Evolutionary conservation across 2,797 vertebrate species (phyloP).

Genomic region (Tapirus indicus): DNA sequence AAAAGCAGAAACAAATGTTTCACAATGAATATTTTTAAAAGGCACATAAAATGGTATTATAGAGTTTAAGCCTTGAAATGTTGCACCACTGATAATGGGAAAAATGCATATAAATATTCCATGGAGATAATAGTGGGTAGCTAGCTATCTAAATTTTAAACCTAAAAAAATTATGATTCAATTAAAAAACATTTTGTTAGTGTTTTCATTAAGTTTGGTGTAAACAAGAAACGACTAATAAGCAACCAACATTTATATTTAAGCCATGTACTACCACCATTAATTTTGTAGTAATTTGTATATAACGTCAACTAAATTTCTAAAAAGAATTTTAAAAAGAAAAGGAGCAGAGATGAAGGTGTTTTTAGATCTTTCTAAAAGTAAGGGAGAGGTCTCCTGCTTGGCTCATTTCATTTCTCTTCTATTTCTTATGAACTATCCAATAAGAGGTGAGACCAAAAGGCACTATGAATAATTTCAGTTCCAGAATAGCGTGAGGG

Average conservation of each 20-base stretch:
- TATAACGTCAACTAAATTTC: neutral
- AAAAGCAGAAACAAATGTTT: neutral
- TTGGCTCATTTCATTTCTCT: neutral
- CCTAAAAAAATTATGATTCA: neutral
- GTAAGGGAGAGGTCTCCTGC: neutral
- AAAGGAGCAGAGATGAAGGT: neutral
- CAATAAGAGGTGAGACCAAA: neutral
- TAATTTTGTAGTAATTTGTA: neutral
- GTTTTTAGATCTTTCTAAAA: neutral
- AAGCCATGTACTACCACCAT: neutral
- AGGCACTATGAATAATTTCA: constrained; percentile 44
- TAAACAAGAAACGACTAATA: neutral
- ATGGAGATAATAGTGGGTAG: neutral
- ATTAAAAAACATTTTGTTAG: neutral
- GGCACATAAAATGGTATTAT: neutral
- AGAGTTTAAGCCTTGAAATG: neutral
- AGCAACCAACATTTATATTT: neutral
- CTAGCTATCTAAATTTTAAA: neutral
- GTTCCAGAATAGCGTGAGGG: neutral
- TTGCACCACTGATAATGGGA: neutral
- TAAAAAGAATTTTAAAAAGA: neutral
- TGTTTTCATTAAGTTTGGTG: neutral
- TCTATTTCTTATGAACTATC: neutral
- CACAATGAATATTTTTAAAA: neutral
- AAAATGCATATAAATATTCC: neutral